Percentiles rank a stretch among this genome's conserved stretches.
phyloP scores from a whole-genome alignment of 2,888 invertebrate genomes.

The Plagodis dolabraria region DNA sequence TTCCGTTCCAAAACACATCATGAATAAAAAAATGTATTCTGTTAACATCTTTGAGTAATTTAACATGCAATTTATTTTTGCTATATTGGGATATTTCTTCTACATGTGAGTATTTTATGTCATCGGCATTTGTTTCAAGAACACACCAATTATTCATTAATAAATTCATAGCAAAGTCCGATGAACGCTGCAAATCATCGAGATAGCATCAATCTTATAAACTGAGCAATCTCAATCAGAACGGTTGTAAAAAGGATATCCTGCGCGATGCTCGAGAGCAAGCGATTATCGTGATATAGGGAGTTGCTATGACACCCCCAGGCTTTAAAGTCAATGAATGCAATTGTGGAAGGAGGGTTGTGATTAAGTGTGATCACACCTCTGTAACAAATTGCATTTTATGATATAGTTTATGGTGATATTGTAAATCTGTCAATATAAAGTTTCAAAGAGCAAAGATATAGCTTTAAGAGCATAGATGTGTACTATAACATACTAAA shows the following conservation, averaged over 20 bases:
- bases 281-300: constrained; percentile 44
- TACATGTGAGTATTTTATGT: no score
- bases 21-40: no score
- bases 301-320: constrained; percentile 56
- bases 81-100: no score
- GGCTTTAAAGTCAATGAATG: constrained; percentile 34
- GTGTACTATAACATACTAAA: no score
- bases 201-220: constrained; percentile 53
- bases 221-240: constrained; percentile 62
- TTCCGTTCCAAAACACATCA: no score
- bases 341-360: constrained; percentile 24
- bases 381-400: constrained; percentile 15
- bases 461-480: no score
- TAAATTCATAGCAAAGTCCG: constrained; percentile 35
- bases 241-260: constrained; percentile 70
- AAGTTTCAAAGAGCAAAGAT: no score
- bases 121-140: no score
- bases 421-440: not conserved
- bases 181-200: constrained; percentile 30
- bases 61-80: no score
- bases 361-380: constrained; percentile 22
- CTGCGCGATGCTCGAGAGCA: constrained; percentile 40
- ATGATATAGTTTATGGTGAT: constrained; percentile 1
- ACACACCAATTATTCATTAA: not conserved
- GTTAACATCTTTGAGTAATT: no score